phyloP scores from a whole-genome alignment of 2,888 invertebrate species.

The Phaedon cochleariae region DNA sequence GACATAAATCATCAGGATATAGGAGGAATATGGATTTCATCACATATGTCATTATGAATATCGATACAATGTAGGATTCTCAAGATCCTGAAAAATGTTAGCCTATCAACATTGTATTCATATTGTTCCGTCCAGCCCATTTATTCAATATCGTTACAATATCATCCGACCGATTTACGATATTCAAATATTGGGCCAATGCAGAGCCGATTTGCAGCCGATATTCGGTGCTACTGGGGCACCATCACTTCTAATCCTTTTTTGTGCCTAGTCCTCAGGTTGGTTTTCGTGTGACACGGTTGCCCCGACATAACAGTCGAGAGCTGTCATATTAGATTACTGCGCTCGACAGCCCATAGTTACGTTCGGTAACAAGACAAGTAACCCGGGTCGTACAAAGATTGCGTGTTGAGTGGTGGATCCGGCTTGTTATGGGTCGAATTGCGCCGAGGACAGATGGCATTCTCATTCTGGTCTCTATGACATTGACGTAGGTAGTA shows the following conservation, averaged over 20 bases:
- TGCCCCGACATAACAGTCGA: conserved; percentile 40
- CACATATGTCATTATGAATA: no score
- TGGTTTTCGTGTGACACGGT: conserved; percentile 34
- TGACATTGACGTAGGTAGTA: background rate
- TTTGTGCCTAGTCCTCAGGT: conserved; percentile 29
- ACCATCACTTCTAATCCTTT: conserved; percentile 9
- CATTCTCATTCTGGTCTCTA: conserved; percentile 10
- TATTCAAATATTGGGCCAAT: no score
- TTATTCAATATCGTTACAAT: no score
- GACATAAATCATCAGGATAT: no score
- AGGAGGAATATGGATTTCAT: no score
- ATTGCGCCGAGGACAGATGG: conserved; percentile 39
- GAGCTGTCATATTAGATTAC: conserved; percentile 49
- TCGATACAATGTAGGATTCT: no score
- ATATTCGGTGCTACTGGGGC: no score
- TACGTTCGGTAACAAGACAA: conserved; percentile 38
- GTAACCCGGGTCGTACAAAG: conserved; percentile 37
- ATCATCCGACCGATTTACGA: no score
- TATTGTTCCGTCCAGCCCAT: no score
- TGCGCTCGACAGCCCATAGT: conserved; percentile 35
- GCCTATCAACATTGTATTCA: no score
- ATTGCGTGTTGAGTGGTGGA: conserved; percentile 45
- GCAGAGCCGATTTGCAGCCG: background rate
- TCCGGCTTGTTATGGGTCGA: conserved; percentile 29
- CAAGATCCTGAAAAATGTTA: no score